A percentile compares a stretch with the other conserved stretches of the same genome.
These are phyloP conservation scores for Tricholauxania praeusta DNA, from an alignment of 2,888 invertebrate genomes.

Conservation along the genomic window DNA sequence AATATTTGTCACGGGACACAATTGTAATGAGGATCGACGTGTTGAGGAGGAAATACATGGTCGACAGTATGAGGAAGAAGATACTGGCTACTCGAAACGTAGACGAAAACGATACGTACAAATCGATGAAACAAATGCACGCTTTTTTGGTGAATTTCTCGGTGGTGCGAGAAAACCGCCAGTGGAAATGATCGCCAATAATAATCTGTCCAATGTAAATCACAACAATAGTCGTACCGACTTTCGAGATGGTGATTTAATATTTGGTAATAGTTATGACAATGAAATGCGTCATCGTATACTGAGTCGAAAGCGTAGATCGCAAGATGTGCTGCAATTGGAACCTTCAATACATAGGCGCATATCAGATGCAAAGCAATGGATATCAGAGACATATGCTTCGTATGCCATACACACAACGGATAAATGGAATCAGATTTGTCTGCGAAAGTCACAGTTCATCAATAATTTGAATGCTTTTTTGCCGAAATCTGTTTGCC, in stretches of 20 bases:
- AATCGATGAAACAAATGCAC: constrained; percentile 52
- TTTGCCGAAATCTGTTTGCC: constrained; percentile 79
- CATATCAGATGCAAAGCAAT: constrained; percentile 83
- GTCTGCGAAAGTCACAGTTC: constrained; percentile 82
- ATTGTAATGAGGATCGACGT: constrained; percentile 76
- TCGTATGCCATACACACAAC: constrained; percentile 89
- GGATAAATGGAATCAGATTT: constrained; percentile 84
- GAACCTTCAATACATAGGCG: constrained; percentile 70
- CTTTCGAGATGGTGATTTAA: constrained; percentile 70
- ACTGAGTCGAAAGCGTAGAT: constrained; percentile 70
- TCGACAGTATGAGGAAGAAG: constrained; percentile 72
- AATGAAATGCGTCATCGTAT: constrained; percentile 70
- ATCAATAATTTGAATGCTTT: constrained; percentile 84
- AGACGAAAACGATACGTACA: constrained; percentile 61
- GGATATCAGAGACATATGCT: constrained; percentile 88
- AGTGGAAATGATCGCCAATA: constrained; percentile 43
- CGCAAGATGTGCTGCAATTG: constrained; percentile 69
- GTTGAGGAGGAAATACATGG: constrained; percentile 70
- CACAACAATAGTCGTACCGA: constrained; percentile 61
- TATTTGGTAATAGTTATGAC: constrained; percentile 71
- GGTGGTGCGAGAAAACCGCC: constrained; percentile 38
- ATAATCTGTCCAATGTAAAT: constrained; percentile 47
- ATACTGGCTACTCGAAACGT: constrained; percentile 72
- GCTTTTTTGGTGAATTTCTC: constrained; percentile 65
- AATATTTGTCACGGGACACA: constrained; percentile 79